phyloP scores from a whole-genome alignment of 1,140 invertebrate genomes.

The Drosophila pandora region DNA sequence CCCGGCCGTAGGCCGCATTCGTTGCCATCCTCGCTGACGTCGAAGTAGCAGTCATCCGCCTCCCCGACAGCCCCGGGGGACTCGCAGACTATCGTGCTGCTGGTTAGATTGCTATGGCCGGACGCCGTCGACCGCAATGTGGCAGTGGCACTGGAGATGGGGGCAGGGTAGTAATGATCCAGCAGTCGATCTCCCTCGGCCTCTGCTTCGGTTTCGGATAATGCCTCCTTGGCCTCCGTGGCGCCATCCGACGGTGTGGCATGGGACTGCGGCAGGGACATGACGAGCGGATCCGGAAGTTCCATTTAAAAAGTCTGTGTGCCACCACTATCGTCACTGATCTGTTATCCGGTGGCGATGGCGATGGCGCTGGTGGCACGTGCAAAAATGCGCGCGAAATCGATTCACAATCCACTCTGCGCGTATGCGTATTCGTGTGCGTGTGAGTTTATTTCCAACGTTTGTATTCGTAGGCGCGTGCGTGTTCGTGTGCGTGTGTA shows the following conservation, averaged over 20 bases:
- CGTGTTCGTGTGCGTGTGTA: slow-evolving; percentile 12
- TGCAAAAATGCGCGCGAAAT: slow-evolving; percentile 54
- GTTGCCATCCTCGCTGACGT: slow-evolving; percentile 16
- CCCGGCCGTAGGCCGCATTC: slow-evolving; percentile 21
- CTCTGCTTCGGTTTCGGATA: background rate
- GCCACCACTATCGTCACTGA: background rate
- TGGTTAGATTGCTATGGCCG: slow-evolving; percentile 43
- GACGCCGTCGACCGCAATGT: slow-evolving; percentile 49
- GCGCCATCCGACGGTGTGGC: background rate
- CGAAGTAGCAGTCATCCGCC: background rate
- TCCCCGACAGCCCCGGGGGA: background rate
- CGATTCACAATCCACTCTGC: slow-evolving; percentile 28
- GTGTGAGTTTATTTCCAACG: slow-evolving; percentile 4
- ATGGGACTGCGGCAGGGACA: slow-evolving; percentile 10
- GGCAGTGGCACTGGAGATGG: slow-evolving; percentile 30
- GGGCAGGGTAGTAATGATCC: slow-evolving; percentile 1
- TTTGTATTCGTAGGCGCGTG: slow-evolving; percentile 5
- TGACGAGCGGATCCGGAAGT: slow-evolving; percentile 1
- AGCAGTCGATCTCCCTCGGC: slow-evolving; percentile 21
- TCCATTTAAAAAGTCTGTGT: background rate
- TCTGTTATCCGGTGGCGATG: background rate
- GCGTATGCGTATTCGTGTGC: slow-evolving; percentile 1
- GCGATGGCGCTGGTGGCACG: slow-evolving; percentile 19
- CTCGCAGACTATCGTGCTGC: slow-evolving; percentile 43
- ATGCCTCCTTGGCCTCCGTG: background rate